Conservation (phyloP, 2,888 invertebrate species). For the Pachymerium ferrugineum region DNA sequence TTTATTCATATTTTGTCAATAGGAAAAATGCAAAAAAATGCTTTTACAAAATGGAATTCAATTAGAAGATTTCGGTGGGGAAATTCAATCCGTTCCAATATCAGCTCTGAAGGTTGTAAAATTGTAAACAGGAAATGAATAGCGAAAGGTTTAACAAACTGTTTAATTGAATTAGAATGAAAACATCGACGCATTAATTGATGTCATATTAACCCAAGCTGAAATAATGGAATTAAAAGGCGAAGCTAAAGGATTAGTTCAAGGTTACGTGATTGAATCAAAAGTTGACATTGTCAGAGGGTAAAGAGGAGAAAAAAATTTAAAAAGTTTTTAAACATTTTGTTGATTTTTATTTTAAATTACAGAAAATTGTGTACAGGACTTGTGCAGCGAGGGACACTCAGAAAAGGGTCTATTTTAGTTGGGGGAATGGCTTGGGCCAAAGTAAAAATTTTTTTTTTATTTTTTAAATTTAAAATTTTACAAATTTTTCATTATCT, state of each 20-base stretch:
- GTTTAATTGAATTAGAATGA: conserved; percentile 50
- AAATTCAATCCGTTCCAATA: conserved; percentile 81
- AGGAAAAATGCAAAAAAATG: conserved; percentile 69
- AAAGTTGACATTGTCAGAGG: conserved; percentile 63
- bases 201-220: conserved; percentile 63
- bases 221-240: conserved; percentile 81
- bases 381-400: conserved; percentile 75
- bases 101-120: conserved; percentile 69
- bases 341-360: conserved; percentile 34
- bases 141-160: not conserved
- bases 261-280: conserved; percentile 87
- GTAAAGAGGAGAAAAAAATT: no score
- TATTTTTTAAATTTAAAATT: no score
- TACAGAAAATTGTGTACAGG: conserved; percentile 73
- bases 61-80: conserved; percentile 84
- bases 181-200: conserved; percentile 70
- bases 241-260: conserved; percentile 75
- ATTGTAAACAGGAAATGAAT: not conserved
- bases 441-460: conserved; percentile 53
- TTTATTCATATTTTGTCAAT: conserved; percentile 36
- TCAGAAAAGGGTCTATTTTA: conserved; percentile 68
- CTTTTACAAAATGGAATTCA: conserved; percentile 71
- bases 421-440: conserved; percentile 81
- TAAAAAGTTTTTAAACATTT: not conserved
- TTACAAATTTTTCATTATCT: no score